Evolutionary conservation across 2,113 vertebrate species (phyloP).

Genomic region (Enhydra lutris): DNA sequence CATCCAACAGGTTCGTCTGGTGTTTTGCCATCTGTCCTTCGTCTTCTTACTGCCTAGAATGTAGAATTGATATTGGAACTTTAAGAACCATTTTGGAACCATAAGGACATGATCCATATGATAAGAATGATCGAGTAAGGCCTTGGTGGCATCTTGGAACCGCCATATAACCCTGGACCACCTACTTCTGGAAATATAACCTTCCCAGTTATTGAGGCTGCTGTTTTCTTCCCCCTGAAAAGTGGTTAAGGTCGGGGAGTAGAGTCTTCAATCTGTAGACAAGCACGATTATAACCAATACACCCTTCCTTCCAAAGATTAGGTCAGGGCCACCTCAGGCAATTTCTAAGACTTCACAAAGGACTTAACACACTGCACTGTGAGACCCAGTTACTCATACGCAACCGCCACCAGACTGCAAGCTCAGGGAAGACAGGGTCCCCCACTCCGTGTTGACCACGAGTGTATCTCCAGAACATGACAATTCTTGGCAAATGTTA

Average conservation of each 20-base stretch:
- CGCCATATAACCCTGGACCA: neutral
- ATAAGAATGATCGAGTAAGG: neutral
- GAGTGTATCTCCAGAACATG: neutral
- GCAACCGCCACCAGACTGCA: accelerated
- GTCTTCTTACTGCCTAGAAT: neutral
- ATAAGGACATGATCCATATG: neutral
- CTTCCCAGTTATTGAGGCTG: neutral
- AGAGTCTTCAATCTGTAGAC: neutral
- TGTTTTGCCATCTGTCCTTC: neutral
- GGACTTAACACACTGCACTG: too few relatives aligned
- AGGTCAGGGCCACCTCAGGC: neutral
- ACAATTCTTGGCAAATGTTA: neutral
- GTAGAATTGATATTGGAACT: neutral
- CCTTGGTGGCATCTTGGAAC: neutral
- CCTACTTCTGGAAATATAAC: neutral
- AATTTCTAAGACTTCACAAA: neutral
- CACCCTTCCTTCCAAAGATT: neutral
- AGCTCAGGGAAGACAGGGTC: neutral
- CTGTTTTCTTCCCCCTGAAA: neutral
- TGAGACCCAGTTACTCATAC: neutral
- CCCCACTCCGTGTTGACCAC: neutral
- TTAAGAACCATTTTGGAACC: neutral
- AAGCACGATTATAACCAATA: neutral
- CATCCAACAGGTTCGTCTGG: neutral
- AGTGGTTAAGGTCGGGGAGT: neutral